A percentile compares a stretch with the other conserved stretches of the same genome.
Conservation (phyloP, 2,113 vertebrate species). For the Monopterus albus region DNA sequence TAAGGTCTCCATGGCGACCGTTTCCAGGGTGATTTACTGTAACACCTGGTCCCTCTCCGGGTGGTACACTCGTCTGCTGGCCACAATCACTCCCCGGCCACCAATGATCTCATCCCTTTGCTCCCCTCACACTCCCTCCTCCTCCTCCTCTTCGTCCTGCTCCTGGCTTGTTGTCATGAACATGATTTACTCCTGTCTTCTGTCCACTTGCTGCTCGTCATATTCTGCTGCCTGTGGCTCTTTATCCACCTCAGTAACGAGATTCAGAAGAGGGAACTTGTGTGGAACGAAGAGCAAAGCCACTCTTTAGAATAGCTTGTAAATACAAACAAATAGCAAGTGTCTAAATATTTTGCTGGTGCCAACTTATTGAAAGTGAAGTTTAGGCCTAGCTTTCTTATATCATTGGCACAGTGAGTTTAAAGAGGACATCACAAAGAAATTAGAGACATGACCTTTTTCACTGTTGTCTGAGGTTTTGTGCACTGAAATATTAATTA, state of each 20-base stretch:
- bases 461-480: too few species aligned
- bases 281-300: background rate
- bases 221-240: conserved; percentile 8
- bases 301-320: background rate
- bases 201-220: conserved; percentile 29
- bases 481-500: too few species aligned
- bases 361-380: too few species aligned
- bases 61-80: conserved; percentile 68
- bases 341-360: too few species aligned
- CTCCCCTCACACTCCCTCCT: conserved; percentile 19
- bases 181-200: conserved; percentile 45
- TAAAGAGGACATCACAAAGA: too few species aligned
- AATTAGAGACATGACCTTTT: too few species aligned
- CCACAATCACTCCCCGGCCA: conserved; percentile 67
- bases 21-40: conserved; percentile 78
- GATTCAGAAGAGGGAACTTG: background rate
- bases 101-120: conserved; percentile 73
- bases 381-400: too few species aligned
- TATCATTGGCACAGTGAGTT: too few species aligned
- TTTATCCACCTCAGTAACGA: conserved; percentile 24
- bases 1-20: conserved; percentile 79
- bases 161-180: conserved; percentile 18
- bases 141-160: background rate
- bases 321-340: background rate
- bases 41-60: conserved; percentile 80